Evolutionary conservation across 2,797 vertebrate genomes (phyloP).

Genomic region (Peromyscus attwateri): DNA sequence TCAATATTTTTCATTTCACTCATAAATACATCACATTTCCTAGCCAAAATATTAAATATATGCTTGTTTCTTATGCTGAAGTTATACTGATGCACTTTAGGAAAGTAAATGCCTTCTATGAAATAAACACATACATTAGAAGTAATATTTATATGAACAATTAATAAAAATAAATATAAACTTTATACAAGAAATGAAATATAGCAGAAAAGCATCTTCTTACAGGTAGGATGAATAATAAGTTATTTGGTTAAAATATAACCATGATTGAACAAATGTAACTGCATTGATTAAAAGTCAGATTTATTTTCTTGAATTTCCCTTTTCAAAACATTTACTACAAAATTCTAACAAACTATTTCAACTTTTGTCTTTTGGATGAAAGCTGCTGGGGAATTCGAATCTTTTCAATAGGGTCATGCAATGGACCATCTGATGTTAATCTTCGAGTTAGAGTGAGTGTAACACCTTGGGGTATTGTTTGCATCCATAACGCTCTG

Average conservation of each 20-base stretch:
- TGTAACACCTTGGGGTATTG: constrained; percentile 57
- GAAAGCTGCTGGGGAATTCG: not conserved
- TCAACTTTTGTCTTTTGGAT: not conserved
- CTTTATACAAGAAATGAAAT: not conserved
- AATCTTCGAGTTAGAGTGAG: not conserved
- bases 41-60: not conserved
- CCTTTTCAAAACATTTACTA: not conserved
- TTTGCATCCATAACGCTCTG: constrained; percentile 41
- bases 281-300: not conserved
- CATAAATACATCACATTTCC: not conserved
- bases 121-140: not conserved
- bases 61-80: not conserved
- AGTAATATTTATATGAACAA: not conserved
- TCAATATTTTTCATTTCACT: not conserved
- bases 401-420: constrained; percentile 2
- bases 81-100: not conserved
- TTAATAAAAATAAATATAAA: not conserved
- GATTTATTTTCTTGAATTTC: not conserved
- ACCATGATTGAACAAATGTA: not conserved
- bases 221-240: not conserved
- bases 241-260: not conserved
- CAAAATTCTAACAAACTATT: not conserved
- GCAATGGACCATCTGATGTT: constrained; percentile 23
- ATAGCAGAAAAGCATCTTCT: not conserved
- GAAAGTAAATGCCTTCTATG: not conserved